Evolutionary conservation across 53 echinoderm and acorn worm genomes (phyloP), one percentile per base, ranked within the genome.

Genomic region (Holothuria scabra): DNA sequence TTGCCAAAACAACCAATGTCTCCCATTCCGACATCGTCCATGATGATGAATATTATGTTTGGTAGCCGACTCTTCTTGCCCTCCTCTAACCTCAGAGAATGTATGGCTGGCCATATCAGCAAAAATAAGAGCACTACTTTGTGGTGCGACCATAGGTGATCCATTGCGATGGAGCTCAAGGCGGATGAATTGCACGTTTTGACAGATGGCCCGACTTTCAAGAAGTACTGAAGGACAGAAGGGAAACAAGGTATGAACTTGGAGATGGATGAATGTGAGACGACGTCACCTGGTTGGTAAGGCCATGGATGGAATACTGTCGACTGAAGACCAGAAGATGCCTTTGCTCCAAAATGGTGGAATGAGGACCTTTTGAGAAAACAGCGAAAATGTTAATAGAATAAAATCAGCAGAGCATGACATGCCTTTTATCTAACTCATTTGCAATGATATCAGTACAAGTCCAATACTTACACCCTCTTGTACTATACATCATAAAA

Each of bases 1-100:
- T 97, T 97, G 24, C 97, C 97, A 66, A 94, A 97, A 66, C 97
- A 97, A 35, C 94, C 97, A 0, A 97, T 46, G 56, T 97, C 97
- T 0, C 97, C 97, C 92, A 94, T 94, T 2, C 97, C 97, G 23
- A 97, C 87, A 35, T 97, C 97, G 60, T 97, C 97, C 88, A 94
- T 92, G 56, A 97, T 86, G 68, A 97, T 90, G 22, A 97, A 79
- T 10, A 97, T 82, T 37, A 97, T 86, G 71, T 97, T 97, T 5
- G 97, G 88, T 22, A 55, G 84, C 25, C 80, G 62, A 57, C 34
- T 62, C 60, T 74, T 61, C 52, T 29, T 56, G 60, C 16, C 23
- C 12, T 31, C 74, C 1, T 28, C 76, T 48, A 38, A 37, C 7
- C 21, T 46, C 7, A 10, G 1, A 16, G 76, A 37, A 23, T 4